These are phyloP conservation scores for Meloe dianella DNA, from an alignment of 2,888 invertebrate genomes.

Conservation along the genomic window DNA sequence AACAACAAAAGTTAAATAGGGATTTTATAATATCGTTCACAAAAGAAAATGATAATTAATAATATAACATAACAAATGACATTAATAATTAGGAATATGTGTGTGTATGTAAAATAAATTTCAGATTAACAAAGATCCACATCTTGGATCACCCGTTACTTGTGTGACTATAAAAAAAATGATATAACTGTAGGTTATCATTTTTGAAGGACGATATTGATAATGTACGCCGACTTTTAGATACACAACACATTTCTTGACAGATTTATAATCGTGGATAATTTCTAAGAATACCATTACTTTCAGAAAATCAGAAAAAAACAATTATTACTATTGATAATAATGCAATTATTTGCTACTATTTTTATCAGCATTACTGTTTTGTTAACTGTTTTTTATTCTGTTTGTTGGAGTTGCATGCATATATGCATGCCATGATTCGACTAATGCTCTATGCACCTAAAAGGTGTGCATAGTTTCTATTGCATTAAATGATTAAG, in stretches of 20 bases:
- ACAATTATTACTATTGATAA: no score
- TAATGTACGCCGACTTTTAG: not conserved
- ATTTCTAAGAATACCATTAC: not conserved
- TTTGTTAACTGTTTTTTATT: no score
- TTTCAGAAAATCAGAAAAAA: no score
- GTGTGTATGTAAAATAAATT: no score
- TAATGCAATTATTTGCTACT: not conserved
- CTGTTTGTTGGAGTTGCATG: not conserved
- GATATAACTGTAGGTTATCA: not conserved
- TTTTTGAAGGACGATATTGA: conserved; percentile 1
- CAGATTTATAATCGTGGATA: not conserved
- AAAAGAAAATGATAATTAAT: no score
- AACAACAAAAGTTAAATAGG: no score
- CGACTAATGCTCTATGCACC: not conserved
- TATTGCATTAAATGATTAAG: conserved; percentile 29
- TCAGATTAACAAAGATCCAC: no score
- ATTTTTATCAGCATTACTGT: not conserved
- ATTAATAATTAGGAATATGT: no score
- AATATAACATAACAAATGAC: no score
- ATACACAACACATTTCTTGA: not conserved
- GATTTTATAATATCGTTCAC: no score
- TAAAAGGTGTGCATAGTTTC: conserved; percentile 12
- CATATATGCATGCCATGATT: conserved; percentile 3
- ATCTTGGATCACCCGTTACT: not conserved
- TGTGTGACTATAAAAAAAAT: not conserved